Base-by-base conservation (phyloP, 53 echinoderm and acorn worm genomes). In the Echinometra lucunter region DNA sequence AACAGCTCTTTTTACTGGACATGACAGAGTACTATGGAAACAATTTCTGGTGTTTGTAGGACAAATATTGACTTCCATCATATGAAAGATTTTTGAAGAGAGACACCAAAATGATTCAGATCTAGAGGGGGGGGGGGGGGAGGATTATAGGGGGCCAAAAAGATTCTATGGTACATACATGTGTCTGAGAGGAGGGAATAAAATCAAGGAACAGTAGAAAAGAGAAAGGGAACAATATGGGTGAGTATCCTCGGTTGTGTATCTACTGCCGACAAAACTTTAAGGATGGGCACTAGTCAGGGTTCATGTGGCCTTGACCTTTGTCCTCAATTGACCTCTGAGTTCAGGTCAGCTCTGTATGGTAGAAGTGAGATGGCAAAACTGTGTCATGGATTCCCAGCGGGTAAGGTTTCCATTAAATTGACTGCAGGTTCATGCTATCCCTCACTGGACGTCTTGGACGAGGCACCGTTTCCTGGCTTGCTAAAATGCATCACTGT, bases 241-340 rank as follows among this genome's bases (percentile, higher is more conserved):
- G 60, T 60, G 60, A 25, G 25, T 63, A 25, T 63, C 63, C 25
- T 23, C 25, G 25, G 8, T 30, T 32, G 34, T 70, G 34, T 32
- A 70, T 70, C 34, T 70, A 1, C 34, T 32, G 44, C 3, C 81
- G 44, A 0, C 85, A 49, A 47, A 3, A 45, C 15, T 47, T 85
- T 16, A 11, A 9, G 85, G 45, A n/a, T 85, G 49, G 85, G 27
- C 85, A 85, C 85, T 81, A 21, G 44, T 19, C 21, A 5, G 28
- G 49, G 85, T 49, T 12, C 81, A 85, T 85, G 11, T 85, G 49
- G 23, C 89, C 89, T 89, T 89, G 89, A 89, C 89, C 89, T 89
- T 37, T 89, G 89, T 89, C 89, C 89, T 89, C 57, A 60, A 89
- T 57, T 58, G 89, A 60, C 89, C 85, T 85, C 85, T 49, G 27